Evolutionary conservation across 1,140 invertebrate genomes (phyloP).

Genomic region (Conus betulinus): DNA sequence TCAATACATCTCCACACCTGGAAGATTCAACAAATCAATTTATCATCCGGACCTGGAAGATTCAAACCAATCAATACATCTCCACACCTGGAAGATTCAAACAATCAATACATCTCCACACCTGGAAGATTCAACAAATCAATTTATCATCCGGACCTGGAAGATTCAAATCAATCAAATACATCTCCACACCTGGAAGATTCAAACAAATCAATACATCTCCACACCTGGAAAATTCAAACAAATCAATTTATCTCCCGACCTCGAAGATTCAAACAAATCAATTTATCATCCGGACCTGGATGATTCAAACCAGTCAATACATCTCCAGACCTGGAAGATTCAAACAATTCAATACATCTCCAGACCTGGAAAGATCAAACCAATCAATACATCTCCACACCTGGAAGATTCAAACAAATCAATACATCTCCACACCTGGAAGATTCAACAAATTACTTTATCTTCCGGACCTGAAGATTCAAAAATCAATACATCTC

Average conservation of each 20-base stretch:
- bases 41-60: neutral
- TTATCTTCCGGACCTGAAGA: too few species aligned
- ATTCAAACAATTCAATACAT: too few species aligned
- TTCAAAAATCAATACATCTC: neutral
- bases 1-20: too few species aligned
- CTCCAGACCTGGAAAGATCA: neutral
- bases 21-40: too few species aligned
- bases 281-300: too few species aligned
- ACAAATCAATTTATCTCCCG: too few species aligned
- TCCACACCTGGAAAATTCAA: too few species aligned
- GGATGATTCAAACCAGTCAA: too few species aligned
- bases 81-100: neutral
- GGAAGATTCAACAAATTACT: neutral
- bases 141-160: neutral
- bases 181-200: neutral
- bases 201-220: too few species aligned
- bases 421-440: neutral
- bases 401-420: neutral
- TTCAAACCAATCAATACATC: neutral
- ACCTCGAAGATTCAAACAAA: too few species aligned
- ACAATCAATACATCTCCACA: neutral
- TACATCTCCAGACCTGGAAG: too few species aligned
- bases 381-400: neutral
- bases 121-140: neutral
- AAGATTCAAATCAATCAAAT: neutral